phyloP scores from a whole-genome alignment of 2,797 vertebrate species.

The Alca torda region DNA sequence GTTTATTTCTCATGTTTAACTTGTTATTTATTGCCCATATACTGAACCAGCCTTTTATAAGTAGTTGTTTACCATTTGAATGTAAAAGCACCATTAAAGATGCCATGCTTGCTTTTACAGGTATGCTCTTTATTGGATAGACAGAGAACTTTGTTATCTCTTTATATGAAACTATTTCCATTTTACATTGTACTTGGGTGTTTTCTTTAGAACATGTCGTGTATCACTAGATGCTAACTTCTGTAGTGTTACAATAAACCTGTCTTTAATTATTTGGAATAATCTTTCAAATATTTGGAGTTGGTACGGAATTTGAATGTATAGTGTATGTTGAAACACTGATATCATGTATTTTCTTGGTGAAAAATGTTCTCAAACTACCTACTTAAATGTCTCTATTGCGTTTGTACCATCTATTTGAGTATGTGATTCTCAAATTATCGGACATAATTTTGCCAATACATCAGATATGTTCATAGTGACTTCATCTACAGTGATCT shows the following conservation, averaged over 20 bases:
- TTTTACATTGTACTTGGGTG: background rate
- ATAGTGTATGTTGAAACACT: background rate
- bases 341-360: background rate
- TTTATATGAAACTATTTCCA: background rate
- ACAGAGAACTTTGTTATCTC: background rate
- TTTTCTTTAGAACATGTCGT: background rate
- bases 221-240: background rate
- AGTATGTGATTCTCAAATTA: background rate
- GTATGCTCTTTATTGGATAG: background rate
- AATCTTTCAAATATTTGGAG: background rate
- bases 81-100: background rate
- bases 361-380: background rate
- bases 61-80: constrained; percentile 3
- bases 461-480: background rate
- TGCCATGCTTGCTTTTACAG: background rate
- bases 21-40: background rate
- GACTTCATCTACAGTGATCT: background rate
- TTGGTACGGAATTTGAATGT: background rate
- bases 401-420: background rate
- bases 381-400: background rate
- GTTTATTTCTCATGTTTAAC: constrained; percentile 11
- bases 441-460: background rate
- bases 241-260: background rate
- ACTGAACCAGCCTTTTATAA: constrained; percentile 2
- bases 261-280: background rate